Evolutionary conservation across 2,797 vertebrate species (phyloP), one percentile per base, ranked within the genome.

Genomic region (Spinibarbus caldwelli): DNA sequence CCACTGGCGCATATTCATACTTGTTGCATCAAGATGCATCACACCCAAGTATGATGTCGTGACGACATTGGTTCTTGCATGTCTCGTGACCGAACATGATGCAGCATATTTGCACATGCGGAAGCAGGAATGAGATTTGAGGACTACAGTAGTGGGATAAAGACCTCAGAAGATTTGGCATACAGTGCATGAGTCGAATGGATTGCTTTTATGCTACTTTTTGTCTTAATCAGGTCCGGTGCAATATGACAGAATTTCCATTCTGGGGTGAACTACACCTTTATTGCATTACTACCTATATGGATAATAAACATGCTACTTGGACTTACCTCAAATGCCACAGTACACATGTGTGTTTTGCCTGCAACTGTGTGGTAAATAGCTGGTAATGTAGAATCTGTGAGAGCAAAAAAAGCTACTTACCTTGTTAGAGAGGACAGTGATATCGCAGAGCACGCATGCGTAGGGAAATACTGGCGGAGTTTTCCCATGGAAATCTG

Each of bases 401-500:
- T 29, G 34, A 84, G 43, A 87, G 36, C 15, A 57, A 87, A 80
- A 67, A 43, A 34, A 14, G 66, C 54, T 84, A 94, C 94, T 94
- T 92, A 95, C 95, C 93, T 87, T 93, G 83, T 92, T 91, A 26
- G 93, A 95, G 86, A 94, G 91, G 71, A 94, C 93, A 59, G 93
- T 93, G 86, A 95, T 92, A 21, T 94, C 90, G 86, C 95, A 96
- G 85, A 96, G 92, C 66, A 91, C 91, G 86, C 95, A 96, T 5
- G 93, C 90, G 83, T 95, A 92, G 1, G 95, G 95, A 90, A 90
- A 95, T 8, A 43, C 38, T 0, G 62, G 15, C 0, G 95, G 95
- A 9, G 14, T 17, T n/a, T 36, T 86, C 67, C 95, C 95, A 0
- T 93, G 92, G 91, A 95, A 96, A 90, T 96, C 95, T 83, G 86